Percentiles rank a stretch among this genome's conserved stretches.
Conservation (phyloP, 1,140 invertebrate genomes). For the Anthonomus grandis region DNA sequence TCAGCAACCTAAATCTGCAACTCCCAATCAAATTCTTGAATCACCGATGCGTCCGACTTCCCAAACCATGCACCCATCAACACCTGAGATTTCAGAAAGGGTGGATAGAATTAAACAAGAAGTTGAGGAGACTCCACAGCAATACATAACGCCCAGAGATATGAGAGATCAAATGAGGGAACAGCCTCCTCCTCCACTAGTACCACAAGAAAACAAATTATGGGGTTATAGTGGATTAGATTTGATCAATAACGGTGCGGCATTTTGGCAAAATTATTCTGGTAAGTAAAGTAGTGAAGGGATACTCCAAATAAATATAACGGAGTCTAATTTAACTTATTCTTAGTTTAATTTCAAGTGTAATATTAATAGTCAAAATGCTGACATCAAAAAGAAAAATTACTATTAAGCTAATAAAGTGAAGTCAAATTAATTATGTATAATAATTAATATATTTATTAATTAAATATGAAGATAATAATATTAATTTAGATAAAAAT, state of each 20-base stretch:
- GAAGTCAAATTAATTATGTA: no score
- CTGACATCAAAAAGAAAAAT: no score
- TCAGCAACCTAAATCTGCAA: slow-evolving; percentile 13
- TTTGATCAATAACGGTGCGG: slow-evolving; percentile 71
- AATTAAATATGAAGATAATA: no score
- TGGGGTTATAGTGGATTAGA: slow-evolving; percentile 74
- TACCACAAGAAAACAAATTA: slow-evolving; percentile 57
- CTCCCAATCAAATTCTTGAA: slow-evolving; percentile 6
- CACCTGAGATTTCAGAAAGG: slow-evolving; percentile 30
- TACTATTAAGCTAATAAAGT: no score
- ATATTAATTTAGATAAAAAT: no score
- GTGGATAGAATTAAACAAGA: slow-evolving; percentile 38
- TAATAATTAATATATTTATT: no score
- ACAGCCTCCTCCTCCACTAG: slow-evolving; percentile 47
- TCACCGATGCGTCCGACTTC: neutral
- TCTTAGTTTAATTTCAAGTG: no score
- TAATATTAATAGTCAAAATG: no score
- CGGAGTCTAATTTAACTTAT: no score
- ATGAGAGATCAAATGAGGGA: slow-evolving; percentile 36
- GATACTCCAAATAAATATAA: no score
- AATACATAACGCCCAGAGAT: slow-evolving; percentile 23
- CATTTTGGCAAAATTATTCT: slow-evolving; percentile 86
- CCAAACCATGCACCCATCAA: slow-evolving; percentile 6
- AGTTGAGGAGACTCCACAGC: slow-evolving; percentile 33
- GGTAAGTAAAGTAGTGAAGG: slow-evolving; percentile 54